These are phyloP conservation scores for Myathropa florea DNA, from an alignment of 2,888 invertebrate species.

Conservation along the genomic window DNA sequence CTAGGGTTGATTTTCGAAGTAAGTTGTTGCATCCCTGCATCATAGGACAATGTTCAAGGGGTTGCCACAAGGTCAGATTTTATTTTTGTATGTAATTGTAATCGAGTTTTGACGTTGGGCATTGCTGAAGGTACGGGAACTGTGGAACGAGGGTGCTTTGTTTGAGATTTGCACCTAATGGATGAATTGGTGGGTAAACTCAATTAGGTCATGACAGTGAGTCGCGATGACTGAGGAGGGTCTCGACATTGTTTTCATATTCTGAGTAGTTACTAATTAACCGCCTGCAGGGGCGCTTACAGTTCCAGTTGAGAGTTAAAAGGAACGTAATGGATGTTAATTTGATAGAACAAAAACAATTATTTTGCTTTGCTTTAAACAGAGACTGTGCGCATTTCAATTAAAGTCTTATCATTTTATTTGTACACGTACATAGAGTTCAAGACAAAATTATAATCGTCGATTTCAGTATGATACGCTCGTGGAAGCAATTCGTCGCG, in stretches of 20 bases:
- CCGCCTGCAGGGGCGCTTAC: not conserved
- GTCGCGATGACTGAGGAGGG: not conserved
- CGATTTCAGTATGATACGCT: too few relatives aligned
- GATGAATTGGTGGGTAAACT: conserved; percentile 5
- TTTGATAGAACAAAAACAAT: not conserved
- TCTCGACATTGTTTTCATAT: not conserved
- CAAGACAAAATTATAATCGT: not conserved
- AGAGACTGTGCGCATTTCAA: not conserved
- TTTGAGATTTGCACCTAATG: conserved; percentile 3
- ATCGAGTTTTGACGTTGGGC: conserved; percentile 32
- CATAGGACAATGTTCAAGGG: conserved; percentile 21
- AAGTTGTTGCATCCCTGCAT: conserved; percentile 58
- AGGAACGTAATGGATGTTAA: not conserved
- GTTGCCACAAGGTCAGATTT: conserved; percentile 48
- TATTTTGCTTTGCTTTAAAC: not conserved
- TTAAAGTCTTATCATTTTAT: not conserved
- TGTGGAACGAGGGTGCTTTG: not conserved
- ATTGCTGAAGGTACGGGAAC: not conserved
- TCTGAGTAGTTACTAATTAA: not conserved
- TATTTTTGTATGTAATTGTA: conserved; percentile 33
- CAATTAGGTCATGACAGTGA: conserved; percentile 38
- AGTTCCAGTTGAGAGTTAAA: not conserved
- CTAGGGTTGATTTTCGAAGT: conserved; percentile 27
- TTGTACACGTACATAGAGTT: not conserved
- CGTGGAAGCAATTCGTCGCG: too few relatives aligned